phyloP scores from a whole-genome alignment of 2,113 vertebrate species.

The Erythrocebus patas region DNA sequence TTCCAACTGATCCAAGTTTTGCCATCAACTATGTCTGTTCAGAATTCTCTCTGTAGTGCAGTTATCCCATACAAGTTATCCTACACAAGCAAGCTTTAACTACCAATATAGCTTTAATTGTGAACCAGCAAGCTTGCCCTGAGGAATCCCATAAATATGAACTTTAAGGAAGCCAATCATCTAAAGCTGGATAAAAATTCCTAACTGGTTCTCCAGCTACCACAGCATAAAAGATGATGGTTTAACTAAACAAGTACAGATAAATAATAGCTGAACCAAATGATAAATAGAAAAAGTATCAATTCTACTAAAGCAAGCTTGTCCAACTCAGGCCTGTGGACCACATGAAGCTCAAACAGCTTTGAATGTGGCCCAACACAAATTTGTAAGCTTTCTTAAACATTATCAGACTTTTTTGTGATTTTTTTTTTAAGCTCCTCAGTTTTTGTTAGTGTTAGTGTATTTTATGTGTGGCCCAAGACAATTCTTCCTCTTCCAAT shows the following conservation, averaged over 20 bases:
- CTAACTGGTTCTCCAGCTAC: not conserved
- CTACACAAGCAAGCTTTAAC: not conserved
- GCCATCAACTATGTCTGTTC: not conserved
- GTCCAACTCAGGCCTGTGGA: no score
- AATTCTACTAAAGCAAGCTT: not conserved
- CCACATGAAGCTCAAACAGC: no score
- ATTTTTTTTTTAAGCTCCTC: no score
- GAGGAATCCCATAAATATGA: not conserved
- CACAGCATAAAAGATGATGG: not conserved
- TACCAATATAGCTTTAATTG: not conserved
- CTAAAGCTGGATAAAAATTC: not conserved
- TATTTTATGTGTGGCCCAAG: no score
- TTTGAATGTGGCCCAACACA: no score
- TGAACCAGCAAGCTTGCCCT: not conserved
- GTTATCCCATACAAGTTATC: not conserved
- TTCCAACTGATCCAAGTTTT: not conserved
- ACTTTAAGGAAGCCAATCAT: not conserved
- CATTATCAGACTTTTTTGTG: no score
- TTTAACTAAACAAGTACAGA: not conserved
- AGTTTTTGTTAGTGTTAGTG: no score
- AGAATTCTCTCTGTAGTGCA: not conserved
- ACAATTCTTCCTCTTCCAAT: no score
- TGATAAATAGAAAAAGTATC: not conserved
- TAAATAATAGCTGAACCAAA: not conserved
- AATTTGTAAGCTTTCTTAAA: no score